A percentile compares a stretch with the other conserved stretches of the same genome.
Conservation (phyloP, 2,888 invertebrate species). For the Bombylius major region DNA sequence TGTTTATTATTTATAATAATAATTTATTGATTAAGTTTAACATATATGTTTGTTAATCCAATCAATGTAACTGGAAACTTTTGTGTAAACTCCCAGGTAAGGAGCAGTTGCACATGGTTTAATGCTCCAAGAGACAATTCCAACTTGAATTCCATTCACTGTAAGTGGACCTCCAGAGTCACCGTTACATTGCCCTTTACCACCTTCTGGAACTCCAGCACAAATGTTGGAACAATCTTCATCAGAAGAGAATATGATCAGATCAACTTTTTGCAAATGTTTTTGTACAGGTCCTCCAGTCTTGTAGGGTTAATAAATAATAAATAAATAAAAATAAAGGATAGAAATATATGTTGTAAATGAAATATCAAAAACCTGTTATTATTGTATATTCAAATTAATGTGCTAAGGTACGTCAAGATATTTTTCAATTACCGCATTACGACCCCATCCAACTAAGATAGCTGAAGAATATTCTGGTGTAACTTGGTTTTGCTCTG, state of each 20-base stretch:
- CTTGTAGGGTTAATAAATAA: conserved; percentile 18
- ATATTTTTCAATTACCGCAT: background rate
- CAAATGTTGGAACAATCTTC: conserved; percentile 37
- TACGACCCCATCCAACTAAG: conserved; percentile 32
- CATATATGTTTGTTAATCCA: conserved; percentile 25
- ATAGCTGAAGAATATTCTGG: conserved; percentile 19
- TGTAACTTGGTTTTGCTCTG: conserved; percentile 17
- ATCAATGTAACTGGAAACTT: conserved; percentile 31
- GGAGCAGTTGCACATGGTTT: conserved; percentile 36
- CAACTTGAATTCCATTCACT: conserved; percentile 29
- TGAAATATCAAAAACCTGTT: too few relatives aligned
- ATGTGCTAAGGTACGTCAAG: too few relatives aligned
- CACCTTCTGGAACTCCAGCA: conserved; percentile 36
- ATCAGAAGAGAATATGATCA: conserved; percentile 29
- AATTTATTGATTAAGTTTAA: background rate
- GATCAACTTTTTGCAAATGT: conserved; percentile 31
- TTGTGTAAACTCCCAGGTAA: conserved; percentile 37
- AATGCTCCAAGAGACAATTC: conserved; percentile 38
- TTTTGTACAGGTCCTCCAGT: conserved; percentile 27
- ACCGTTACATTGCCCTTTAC: conserved; percentile 38
- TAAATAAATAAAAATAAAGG: too few relatives aligned
- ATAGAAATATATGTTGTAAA: too few relatives aligned
- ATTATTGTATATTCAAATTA: background rate
- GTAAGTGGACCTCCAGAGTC: conserved; percentile 38
- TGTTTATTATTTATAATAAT: too few relatives aligned